Evolutionary conservation across 2,888 invertebrate species (phyloP), one percentile per base, ranked within the genome.

Genomic region (Lamellibrachia satsuma): DNA sequence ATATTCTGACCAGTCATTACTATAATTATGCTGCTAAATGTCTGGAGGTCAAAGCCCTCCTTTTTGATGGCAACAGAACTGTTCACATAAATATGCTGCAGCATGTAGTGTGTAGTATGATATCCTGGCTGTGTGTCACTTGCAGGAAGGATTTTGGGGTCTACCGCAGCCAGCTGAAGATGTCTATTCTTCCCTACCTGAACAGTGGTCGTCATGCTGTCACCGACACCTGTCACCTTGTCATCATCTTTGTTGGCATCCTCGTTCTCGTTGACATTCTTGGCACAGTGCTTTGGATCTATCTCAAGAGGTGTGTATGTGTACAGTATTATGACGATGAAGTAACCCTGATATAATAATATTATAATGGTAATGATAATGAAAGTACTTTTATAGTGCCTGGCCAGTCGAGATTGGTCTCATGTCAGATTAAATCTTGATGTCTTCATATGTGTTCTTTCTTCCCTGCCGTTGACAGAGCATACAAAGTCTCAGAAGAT

Each of bases 241-340:
- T 96, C 60, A 94, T 96, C 52, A 94, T 96, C 90, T 96, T 95
- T 93, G 94, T 96, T 93, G 94, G 95, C 39, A 93, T 95, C 15
- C 94, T 96, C 27, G 95, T 96, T 52, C 94, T 96, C 51, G 95
- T 96, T 91, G 96, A 96, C 93, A 93, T 96, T 11, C 94, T 95
- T 0, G 95, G 95, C 27, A 95, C 95, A 7, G 96, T 96, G 7
- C 94, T 95, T 90, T 96, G 96, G 96, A 95, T 96, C 39, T 96
- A 96, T 93, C 95, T 96, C 75, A 96, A 96, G 93, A 95, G 96
- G 96, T 96, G 93, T 92, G 94, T 92, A 15, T 75, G 22, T 4
- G n/a, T 6, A n/a, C 75, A 6, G 6, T 0, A 75, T 75, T 75
- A 6, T n/a, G n/a, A 6, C 22, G 2, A 22, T 75, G n/a, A 4